These are phyloP conservation scores for Antechinus flavipes DNA, from an alignment of 2,113 vertebrate genomes.

Conservation along the genomic window DNA sequence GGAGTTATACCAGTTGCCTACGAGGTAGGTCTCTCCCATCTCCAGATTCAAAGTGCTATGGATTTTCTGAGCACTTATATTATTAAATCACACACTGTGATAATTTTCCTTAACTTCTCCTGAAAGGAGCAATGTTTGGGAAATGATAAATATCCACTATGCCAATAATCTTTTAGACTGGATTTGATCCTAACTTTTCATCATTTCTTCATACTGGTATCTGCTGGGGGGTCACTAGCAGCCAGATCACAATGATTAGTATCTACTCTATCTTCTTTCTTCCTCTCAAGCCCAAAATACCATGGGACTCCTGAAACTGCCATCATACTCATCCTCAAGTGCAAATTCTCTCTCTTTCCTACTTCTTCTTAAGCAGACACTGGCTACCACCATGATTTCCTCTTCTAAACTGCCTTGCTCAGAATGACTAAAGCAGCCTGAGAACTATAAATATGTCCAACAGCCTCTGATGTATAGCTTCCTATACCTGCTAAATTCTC, in stretches of 20 bases:
- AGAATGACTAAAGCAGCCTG: no score
- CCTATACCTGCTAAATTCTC: background rate
- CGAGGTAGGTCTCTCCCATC: background rate
- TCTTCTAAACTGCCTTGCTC: background rate
- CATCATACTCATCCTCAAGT: background rate
- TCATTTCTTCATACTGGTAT: background rate
- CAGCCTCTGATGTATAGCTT: background rate
- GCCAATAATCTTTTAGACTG: background rate
- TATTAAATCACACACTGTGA: background rate
- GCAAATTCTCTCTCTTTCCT: background rate
- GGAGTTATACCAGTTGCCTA: background rate
- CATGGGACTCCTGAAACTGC: no score
- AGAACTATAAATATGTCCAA: background rate
- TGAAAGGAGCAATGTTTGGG: background rate
- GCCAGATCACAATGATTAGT: background rate
- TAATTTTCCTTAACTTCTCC: background rate
- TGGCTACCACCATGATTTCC: background rate
- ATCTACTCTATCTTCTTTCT: no score
- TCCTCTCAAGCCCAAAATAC: no score
- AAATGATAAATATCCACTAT: background rate
- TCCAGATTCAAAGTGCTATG: background rate
- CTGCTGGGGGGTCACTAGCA: background rate
- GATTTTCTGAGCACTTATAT: background rate
- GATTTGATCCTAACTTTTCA: background rate
- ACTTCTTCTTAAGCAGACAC: background rate